phyloP scores from a whole-genome alignment of 2,113 vertebrate species.

The Megaleporinus macrocephalus region DNA sequence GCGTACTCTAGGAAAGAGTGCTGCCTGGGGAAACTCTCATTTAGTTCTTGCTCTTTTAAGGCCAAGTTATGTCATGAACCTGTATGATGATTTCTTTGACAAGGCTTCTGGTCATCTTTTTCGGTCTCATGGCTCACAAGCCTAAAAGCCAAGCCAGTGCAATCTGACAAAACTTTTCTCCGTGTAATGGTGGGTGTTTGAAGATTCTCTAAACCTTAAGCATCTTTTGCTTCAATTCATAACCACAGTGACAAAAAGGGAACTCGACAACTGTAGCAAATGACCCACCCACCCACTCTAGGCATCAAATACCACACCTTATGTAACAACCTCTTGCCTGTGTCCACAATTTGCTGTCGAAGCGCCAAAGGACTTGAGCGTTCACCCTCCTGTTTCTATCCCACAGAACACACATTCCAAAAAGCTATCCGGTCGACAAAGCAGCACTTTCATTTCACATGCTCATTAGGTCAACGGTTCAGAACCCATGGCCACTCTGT shows the following conservation, averaged over 20 bases:
- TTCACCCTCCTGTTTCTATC: neutral
- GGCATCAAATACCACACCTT: neutral
- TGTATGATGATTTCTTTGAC: slow-evolving; percentile 43
- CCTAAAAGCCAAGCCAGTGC: slow-evolving; percentile 65
- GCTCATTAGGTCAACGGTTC: slow-evolving; percentile 51
- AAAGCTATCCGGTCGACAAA: neutral
- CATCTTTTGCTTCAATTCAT: slow-evolving; percentile 2
- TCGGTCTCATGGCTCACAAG: slow-evolving; percentile 58
- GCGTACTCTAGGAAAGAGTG: slow-evolving; percentile 10
- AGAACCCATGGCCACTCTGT: slow-evolving; percentile 46
- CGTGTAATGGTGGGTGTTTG: slow-evolving; percentile 31
- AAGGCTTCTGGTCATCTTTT: slow-evolving; percentile 54
- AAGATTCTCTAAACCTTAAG: slow-evolving; percentile 23
- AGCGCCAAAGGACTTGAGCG: slow-evolving; percentile 26
- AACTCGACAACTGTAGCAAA: slow-evolving; percentile 25
- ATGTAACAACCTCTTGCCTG: neutral
- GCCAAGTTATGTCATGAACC: slow-evolving; percentile 8
- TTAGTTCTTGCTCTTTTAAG: neutral
- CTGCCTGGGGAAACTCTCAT: neutral
- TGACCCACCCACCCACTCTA: neutral
- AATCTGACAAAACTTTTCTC: slow-evolving; percentile 68
- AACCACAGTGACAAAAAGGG: slow-evolving; percentile 20
- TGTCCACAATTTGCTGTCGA: neutral
- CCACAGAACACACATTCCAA: slow-evolving; percentile 13
- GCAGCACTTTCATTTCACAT: neutral